Evolutionary conservation across 2,113 vertebrate genomes (phyloP).

Genomic region (Hemiscyllium ocellatum): DNA sequence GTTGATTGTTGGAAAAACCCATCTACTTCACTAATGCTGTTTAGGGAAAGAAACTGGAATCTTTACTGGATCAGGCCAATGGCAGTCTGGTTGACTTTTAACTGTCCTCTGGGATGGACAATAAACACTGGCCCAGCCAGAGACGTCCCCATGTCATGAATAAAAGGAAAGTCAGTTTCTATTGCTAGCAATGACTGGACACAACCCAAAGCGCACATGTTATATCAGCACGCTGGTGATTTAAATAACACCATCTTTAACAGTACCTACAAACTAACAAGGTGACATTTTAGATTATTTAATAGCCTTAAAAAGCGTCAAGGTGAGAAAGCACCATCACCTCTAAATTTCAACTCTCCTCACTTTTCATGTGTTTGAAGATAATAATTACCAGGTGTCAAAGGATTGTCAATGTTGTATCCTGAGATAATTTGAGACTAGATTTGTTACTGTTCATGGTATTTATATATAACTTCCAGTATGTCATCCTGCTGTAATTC

Average conservation of each 20-base stretch:
- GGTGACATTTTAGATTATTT: conserved; percentile 14
- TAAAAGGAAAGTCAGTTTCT: neutral
- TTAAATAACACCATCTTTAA: neutral
- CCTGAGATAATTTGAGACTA: neutral
- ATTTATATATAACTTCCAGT: conserved; percentile 2
- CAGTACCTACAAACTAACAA: neutral
- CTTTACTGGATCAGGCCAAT: too few species aligned
- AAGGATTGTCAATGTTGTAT: neutral
- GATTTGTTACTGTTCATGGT: neutral
- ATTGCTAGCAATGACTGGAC: neutral
- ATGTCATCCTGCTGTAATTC: conserved; percentile 16
- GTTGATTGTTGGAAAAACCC: too few species aligned
- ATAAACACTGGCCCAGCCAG: too few species aligned
- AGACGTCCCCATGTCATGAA: too few species aligned
- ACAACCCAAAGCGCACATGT: neutral
- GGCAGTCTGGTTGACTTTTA: too few species aligned
- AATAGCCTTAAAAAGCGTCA: conserved; percentile 3
- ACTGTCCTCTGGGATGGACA: too few species aligned
- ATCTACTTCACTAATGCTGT: too few species aligned
- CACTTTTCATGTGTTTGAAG: neutral
- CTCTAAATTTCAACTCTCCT: neutral
- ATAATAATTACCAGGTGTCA: neutral
- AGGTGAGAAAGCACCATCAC: neutral
- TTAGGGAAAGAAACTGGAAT: too few species aligned
- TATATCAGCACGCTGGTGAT: neutral